Conservation (phyloP, 2,113 vertebrate species). For the Alaudala cheleensis region DNA sequence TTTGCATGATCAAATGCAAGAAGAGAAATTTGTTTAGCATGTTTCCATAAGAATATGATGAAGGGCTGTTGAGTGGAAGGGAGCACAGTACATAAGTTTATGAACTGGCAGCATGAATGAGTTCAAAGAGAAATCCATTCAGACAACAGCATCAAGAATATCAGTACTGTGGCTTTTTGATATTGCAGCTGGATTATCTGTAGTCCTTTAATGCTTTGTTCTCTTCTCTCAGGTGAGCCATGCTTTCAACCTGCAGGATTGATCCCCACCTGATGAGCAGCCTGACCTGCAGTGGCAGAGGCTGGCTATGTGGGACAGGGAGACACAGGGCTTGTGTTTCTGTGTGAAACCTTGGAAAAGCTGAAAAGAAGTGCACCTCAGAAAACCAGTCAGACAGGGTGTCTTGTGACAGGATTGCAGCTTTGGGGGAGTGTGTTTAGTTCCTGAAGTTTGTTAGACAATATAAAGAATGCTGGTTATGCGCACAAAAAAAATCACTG, state of each 20-base stretch:
- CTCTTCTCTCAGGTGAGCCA: background rate
- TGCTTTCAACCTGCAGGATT: background rate
- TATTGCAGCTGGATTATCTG: background rate
- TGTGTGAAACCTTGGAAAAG: background rate
- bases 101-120: background rate
- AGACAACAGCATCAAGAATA: background rate
- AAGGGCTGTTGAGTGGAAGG: background rate
- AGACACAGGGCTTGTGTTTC: background rate
- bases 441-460: background rate
- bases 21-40: background rate
- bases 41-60: background rate
- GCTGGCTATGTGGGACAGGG: background rate
- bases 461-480: background rate
- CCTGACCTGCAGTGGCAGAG: background rate
- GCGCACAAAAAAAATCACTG: background rate
- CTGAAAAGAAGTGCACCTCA: background rate
- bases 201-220: background rate
- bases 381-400: background rate
- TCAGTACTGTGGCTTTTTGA: background rate
- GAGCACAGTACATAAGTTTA: background rate
- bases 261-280: background rate
- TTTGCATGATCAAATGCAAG: background rate
- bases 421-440: background rate
- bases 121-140: conserved; percentile 26
- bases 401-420: background rate